Percentiles rank a stretch among this genome's conserved stretches.
Conservation (phyloP, 2,888 invertebrate species). For the Sabatieria punctata region DNA sequence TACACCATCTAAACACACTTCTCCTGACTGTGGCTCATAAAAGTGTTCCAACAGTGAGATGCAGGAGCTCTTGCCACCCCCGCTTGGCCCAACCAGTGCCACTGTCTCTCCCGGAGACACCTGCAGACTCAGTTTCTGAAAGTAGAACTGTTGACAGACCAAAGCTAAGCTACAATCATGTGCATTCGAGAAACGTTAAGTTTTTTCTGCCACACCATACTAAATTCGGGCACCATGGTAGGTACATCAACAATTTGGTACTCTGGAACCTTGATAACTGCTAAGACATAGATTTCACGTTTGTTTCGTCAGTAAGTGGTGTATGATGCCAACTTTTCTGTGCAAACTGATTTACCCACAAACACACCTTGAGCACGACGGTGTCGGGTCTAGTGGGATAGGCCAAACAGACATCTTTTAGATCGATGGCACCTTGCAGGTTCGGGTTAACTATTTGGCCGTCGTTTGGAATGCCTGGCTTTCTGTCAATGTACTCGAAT, state of each 20-base stretch:
- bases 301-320: no score
- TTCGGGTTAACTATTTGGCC: conserved; percentile 11
- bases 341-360: no score
- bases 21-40: conserved; percentile 32
- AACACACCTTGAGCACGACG: conserved; percentile 48
- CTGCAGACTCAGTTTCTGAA: conserved; percentile 34
- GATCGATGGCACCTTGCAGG: conserved; percentile 47
- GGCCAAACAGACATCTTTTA: conserved; percentile 54
- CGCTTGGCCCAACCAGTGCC: conserved; percentile 37
- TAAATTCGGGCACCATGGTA: no score
- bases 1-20: conserved; percentile 32
- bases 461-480: conserved; percentile 26
- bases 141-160: no score
- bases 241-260: no score
- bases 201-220: no score
- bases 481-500: conserved; percentile 31
- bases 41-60: conserved; percentile 36
- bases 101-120: conserved; percentile 36
- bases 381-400: conserved; percentile 64
- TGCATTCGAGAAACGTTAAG: no score
- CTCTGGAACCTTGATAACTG: no score
- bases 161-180: no score
- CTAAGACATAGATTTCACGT: no score
- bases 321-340: no score
- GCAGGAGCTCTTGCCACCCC: conserved; percentile 37